Percentiles rank a stretch among this genome's conserved stretches.
These are phyloP conservation scores for Acipenser oxyrinchus DNA, from an alignment of 2,797 vertebrate species.

Conservation along the genomic window DNA sequence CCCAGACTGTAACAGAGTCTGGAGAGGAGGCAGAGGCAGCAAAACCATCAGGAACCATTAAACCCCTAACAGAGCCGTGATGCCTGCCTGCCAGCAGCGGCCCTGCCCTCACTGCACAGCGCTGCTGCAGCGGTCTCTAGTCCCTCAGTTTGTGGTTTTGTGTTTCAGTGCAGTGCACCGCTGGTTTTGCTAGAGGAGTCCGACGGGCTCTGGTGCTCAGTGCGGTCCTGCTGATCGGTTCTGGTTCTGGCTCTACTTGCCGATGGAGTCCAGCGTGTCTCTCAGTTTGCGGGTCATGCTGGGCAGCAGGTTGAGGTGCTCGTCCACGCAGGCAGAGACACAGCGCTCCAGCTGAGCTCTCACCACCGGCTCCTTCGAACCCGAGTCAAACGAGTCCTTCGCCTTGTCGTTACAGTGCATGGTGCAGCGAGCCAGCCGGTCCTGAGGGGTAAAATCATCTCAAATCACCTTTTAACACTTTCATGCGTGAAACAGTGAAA, in stretches of 20 bases:
- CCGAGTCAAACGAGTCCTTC: slow-evolving; percentile 75
- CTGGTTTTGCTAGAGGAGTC: too few relatives aligned
- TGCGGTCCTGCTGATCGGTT: too few relatives aligned
- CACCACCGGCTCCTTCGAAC: slow-evolving; percentile 65
- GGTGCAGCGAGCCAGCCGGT: slow-evolving; percentile 79
- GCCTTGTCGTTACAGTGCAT: slow-evolving; percentile 86
- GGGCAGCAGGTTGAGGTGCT: slow-evolving; percentile 78
- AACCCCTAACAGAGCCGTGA: too few relatives aligned
- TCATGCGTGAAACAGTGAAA: too few relatives aligned
- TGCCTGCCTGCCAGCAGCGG: slow-evolving; percentile 32
- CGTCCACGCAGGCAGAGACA: slow-evolving; percentile 75
- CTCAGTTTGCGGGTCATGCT: slow-evolving; percentile 78
- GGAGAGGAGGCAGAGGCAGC: too few relatives aligned
- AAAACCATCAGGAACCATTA: too few relatives aligned
- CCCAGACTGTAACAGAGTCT: too few relatives aligned
- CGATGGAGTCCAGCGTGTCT: slow-evolving; percentile 66
- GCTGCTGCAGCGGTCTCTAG: slow-evolving; percentile 57
- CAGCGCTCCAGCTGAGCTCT: slow-evolving; percentile 72
- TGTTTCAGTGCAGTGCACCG: too few relatives aligned
- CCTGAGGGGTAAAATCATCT: slow-evolving; percentile 42
- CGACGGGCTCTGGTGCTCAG: too few relatives aligned
- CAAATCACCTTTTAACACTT: too few relatives aligned
- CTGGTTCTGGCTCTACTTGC: too few relatives aligned
- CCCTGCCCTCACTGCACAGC: slow-evolving; percentile 90
- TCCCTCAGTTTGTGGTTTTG: too few relatives aligned